Base-by-base conservation (phyloP, 92 coral and sea anemone species). In the Parazoanthus swiftii region DNA sequence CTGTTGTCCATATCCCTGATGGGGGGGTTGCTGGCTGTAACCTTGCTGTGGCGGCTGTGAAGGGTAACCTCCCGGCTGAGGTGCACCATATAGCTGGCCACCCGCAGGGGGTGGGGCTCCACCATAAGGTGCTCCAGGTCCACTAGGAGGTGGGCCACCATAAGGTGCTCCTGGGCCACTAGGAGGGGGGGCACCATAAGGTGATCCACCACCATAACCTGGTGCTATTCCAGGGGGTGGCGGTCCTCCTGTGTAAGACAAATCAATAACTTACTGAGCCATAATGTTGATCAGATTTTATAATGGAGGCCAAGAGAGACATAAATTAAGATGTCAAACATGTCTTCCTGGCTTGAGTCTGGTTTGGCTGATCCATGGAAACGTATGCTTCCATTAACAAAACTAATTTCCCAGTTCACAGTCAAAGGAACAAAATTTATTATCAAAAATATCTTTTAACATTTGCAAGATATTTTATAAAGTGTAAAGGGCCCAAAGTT, bases 201-300 rank as follows among this genome's bases (percentile, higher is more conserved):
- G 88, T 6, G 85, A 73, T 6, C 88, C 88, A 1, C 43, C 71
- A 13, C 85, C 85, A 80, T 80, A 56, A 80, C 93, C 94, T 71
- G 93, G 90, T 74, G 88, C 88, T 16, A 88, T 79, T 33, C 94
- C 95, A 76, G 90, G 91, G 29, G 93, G 89, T 44, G 92, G 90
- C 5, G 91, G 88, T 29, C 92, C 95, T 76, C 89, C 91, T 85
- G 65, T 33, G 71, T 80, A 3, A 54, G 18, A 15, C 18, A 54
- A 11, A 54, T 13, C 59, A 54, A 11, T 54, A 54, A 54, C 0
- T 54, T 13, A 54, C 14, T 54, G 59, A 2, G 1, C 18, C 18
- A 54, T 3, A 15, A 54, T 54, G 59, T 54, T 11, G 18, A 54
- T 54, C 9, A 54, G 59, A 20, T 4, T 54, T 54, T 54, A 54